Conservation (phyloP, 2,888 invertebrate species). For the Synanthedon myopaeformis region DNA sequence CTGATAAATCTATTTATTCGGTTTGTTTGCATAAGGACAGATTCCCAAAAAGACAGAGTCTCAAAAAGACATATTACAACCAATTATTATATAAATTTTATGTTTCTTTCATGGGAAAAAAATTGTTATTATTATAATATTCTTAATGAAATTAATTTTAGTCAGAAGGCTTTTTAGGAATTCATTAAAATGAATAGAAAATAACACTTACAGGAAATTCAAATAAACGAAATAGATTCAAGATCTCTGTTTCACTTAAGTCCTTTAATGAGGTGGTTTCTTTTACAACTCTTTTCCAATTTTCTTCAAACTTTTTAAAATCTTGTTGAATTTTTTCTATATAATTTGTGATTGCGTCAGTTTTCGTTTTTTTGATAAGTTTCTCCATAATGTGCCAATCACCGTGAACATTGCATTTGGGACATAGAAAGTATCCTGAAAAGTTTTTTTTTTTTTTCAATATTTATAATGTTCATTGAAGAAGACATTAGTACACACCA, state of each 20-base stretch:
- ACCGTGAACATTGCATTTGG: conserved; percentile 75
- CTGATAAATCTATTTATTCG: not conserved
- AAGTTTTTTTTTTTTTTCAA: conserved; percentile 5
- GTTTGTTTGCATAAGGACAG: not conserved
- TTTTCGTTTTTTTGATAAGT: conserved; percentile 52
- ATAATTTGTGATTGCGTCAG: conserved; percentile 36
- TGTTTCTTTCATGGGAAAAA: no score
- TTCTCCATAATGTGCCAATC: conserved; percentile 73
- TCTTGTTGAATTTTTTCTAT: conserved; percentile 37
- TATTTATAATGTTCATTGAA: no score
- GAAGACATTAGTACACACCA: no score
- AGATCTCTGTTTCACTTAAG: conserved; percentile 48
- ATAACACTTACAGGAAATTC: conserved; percentile 64
- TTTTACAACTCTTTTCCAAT: conserved; percentile 55
- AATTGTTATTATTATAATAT: no score
- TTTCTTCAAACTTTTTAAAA: conserved; percentile 42
- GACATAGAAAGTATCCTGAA: conserved; percentile 78
- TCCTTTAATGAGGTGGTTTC: conserved; percentile 50
- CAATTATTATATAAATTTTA: no score
- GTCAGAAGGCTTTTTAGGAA: no score
- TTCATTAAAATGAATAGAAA: not conserved
- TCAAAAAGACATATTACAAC: not conserved
- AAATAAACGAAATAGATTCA: conserved; percentile 64
- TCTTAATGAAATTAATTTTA: no score
- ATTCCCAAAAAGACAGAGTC: not conserved